phyloP scores from a whole-genome alignment of 2,888 invertebrate species.

The Falcaria lacertinaria region DNA sequence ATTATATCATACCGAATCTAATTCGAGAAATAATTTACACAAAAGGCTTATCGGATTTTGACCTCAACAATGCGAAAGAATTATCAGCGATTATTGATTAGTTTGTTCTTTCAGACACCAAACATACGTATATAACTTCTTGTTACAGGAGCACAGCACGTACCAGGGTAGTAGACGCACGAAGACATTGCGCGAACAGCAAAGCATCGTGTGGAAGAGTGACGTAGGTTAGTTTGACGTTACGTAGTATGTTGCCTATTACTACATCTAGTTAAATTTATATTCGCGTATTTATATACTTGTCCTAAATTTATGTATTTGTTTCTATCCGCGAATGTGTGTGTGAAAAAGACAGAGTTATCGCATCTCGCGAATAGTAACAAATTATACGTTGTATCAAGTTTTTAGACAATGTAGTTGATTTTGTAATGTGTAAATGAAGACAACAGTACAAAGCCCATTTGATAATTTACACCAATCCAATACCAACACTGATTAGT shows the following conservation, averaged over 20 bases:
- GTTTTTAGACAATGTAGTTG: neutral
- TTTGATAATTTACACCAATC: neutral
- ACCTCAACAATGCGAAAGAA: too few relatives aligned
- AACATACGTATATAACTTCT: conserved; percentile 3
- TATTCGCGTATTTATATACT: conserved; percentile 1
- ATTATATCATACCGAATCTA: too few relatives aligned
- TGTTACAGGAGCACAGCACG: conserved; percentile 30
- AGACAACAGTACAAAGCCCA: conserved; percentile 4
- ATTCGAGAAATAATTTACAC: too few relatives aligned
- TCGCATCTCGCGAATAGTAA: neutral
- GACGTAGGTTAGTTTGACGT: conserved; percentile 44
- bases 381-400: neutral
- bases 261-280: conserved; percentile 29
- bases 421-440: neutral
- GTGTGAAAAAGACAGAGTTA: neutral
- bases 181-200: conserved; percentile 25
- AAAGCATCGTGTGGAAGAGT: conserved; percentile 27
- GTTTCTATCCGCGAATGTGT: neutral
- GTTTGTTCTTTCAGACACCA: too few relatives aligned
- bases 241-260: conserved; percentile 23
- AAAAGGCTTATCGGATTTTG: too few relatives aligned
- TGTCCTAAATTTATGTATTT: neutral
- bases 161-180: conserved; percentile 49
- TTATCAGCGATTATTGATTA: too few relatives aligned
- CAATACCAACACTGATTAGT: neutral